These are phyloP conservation scores for Sus scrofa DNA, from an alignment of 2,113 vertebrate species.

Conservation along the genomic window T2T-Sscrofa CM000817.6:28028501-28029000, in stretches of 20 bases:
- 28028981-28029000: background rate
- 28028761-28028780: background rate
- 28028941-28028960: background rate
- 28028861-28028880: background rate
- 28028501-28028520: background rate
- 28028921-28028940: background rate
- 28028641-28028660: conserved; percentile 39
- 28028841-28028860: background rate
- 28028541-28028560: conserved; percentile 31
- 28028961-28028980: background rate
- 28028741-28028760: background rate
- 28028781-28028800: background rate
- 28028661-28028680: background rate
- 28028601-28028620: conserved; percentile 69
- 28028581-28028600: conserved; percentile 48
- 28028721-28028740: background rate
- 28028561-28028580: conserved; percentile 38
- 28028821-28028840: background rate
- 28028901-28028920: background rate
- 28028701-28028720: background rate
- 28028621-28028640: background rate
- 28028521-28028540: background rate
- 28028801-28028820: background rate
- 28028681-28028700: background rate
- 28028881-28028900: background rate